Conservation (phyloP, 2,113 vertebrate genomes). For the Ifrita kowaldi region DNA sequence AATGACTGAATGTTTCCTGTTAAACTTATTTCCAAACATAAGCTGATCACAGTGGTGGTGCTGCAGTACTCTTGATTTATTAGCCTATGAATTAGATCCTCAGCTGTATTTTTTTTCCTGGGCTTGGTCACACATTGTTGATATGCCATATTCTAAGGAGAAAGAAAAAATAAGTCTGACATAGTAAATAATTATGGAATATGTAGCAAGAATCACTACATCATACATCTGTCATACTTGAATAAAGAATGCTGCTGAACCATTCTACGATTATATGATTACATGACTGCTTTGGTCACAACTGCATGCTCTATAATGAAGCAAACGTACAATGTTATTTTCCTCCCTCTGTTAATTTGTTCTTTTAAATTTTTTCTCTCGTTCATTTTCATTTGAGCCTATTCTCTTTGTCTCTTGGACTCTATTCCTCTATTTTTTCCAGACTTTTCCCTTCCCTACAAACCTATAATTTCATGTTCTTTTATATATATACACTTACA, state of each 20-base stretch:
- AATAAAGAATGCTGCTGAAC: not conserved
- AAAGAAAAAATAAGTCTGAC: not conserved
- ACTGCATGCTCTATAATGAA: not conserved
- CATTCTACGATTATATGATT: not conserved
- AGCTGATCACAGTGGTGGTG: not conserved
- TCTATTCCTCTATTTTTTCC: not conserved
- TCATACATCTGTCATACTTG: not conserved
- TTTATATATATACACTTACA: not conserved
- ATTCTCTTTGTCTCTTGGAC: not conserved
- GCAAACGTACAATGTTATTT: not conserved
- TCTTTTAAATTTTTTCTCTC: not conserved
- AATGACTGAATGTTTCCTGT: not conserved
- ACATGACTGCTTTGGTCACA: not conserved
- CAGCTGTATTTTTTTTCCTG: not conserved
- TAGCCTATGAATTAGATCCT: not conserved
- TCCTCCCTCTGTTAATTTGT: not conserved
- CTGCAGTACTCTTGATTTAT: not conserved
- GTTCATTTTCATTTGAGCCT: not conserved
- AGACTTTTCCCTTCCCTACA: not conserved
- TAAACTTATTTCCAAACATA: not conserved
- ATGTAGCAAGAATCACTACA: not conserved
- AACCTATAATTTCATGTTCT: not conserved
- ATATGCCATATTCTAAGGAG: not conserved
- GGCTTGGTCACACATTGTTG: not conserved
- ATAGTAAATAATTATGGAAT: not conserved